Conservation (phyloP, 2,888 invertebrate species). For the Drosophila parthenogenetica region DNA sequence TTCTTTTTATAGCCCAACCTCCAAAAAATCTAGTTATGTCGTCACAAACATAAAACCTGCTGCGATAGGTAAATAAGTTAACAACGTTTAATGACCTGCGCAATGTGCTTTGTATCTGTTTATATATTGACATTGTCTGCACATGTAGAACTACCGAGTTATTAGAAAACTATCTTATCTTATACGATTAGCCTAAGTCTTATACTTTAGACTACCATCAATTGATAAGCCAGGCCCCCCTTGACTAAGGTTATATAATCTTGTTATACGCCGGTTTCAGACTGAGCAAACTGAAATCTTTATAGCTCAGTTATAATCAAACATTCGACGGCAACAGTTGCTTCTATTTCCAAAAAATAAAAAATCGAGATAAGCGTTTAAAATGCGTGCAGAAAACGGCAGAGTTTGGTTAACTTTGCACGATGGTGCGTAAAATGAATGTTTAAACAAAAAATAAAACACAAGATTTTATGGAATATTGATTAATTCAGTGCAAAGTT, state of each 20-base stretch:
- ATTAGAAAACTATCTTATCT: conserved; percentile 3
- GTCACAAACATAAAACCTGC: neutral
- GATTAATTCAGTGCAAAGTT: neutral
- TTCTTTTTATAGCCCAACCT: too few species aligned
- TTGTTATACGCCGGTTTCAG: neutral
- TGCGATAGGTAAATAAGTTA: neutral
- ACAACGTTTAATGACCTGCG: neutral
- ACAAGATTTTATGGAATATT: neutral
- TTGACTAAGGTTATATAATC: neutral
- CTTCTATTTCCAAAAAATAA: neutral
- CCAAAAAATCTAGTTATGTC: too few species aligned
- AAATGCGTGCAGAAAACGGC: conserved; percentile 58
- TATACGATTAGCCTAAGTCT: conserved; percentile 1
- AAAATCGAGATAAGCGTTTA: conserved; percentile 31
- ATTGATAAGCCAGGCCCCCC: conserved; percentile 2
- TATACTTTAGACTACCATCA: neutral
- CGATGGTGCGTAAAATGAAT: conserved; percentile 48
- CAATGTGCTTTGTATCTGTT: neutral
- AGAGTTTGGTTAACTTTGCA: conserved; percentile 69
- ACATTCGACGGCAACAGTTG: conserved; percentile 23
- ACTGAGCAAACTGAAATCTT: conserved; percentile 23
- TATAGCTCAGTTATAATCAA: conserved; percentile 52
- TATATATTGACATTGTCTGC: neutral
- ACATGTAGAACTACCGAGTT: neutral
- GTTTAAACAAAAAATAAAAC: neutral